Percentiles rank a stretch among this genome's conserved stretches.
phyloP scores from a whole-genome alignment of 2,888 invertebrate genomes.

The Cheilosia urbana region DNA sequence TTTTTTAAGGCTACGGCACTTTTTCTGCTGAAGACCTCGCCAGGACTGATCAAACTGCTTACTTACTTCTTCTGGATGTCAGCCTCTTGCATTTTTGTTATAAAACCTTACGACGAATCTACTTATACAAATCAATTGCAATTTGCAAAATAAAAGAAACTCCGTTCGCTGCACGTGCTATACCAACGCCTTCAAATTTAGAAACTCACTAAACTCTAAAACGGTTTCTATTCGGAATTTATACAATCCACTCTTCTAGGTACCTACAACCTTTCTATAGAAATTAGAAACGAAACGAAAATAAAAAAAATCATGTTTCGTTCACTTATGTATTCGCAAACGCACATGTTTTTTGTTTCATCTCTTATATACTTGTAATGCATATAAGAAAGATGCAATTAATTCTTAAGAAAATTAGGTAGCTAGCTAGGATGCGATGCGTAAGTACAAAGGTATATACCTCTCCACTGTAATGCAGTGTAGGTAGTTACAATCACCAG shows the following conservation, averaged over 20 bases:
- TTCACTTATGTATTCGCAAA: conserved; percentile 26
- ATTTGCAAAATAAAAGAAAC: conserved; percentile 24
- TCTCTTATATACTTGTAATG: neutral
- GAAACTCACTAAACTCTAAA: conserved; percentile 41
- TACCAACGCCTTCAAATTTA: conserved; percentile 31
- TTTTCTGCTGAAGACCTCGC: neutral
- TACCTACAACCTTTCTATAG: neutral
- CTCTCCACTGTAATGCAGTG: neutral
- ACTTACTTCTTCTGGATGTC: conserved; percentile 34
- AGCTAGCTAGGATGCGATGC: neutral
- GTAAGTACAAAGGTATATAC: neutral
- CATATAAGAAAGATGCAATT: conserved; percentile 2
- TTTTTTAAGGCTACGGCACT: neutral
- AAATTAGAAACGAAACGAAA: conserved; percentile 21
- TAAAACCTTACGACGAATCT: neutral
- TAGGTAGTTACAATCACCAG: conserved; percentile 17
- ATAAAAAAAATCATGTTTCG: conserved; percentile 3
- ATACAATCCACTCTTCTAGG: conserved; percentile 23
- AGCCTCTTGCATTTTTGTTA: conserved; percentile 37
- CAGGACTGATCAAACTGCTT: neutral
- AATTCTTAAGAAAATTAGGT: conserved; percentile 11
- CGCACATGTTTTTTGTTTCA: conserved; percentile 39
- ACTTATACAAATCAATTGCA: conserved; percentile 19
- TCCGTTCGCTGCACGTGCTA: conserved; percentile 34
- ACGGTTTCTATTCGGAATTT: conserved; percentile 42